Evolutionary conservation across 2,113 vertebrate genomes (phyloP).

Genomic region (Leptosomus discolor): DNA sequence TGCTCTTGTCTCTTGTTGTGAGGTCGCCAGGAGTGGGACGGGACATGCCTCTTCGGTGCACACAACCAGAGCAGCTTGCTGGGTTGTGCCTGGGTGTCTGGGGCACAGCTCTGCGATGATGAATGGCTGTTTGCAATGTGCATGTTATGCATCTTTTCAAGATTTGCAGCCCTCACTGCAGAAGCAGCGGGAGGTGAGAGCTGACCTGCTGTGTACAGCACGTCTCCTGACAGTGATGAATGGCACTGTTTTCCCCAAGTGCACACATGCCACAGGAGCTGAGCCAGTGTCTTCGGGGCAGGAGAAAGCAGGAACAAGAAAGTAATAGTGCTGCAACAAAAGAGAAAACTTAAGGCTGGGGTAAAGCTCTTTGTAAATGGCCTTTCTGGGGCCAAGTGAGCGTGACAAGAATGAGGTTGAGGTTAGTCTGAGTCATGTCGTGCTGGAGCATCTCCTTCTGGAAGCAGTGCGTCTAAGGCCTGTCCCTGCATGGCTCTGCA

Average conservation of each 20-base stretch:
- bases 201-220: conserved; percentile 60
- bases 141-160: conserved; percentile 72
- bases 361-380: neutral
- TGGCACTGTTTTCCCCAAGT: conserved; percentile 7
- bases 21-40: rapidly evolving
- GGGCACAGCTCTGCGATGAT: conserved; percentile 44
- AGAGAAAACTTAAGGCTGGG: neutral
- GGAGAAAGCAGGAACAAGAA: neutral
- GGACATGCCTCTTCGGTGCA: neutral
- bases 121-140: conserved; percentile 67
- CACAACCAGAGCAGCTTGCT: neutral
- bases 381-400: neutral
- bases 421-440: neutral
- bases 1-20: neutral
- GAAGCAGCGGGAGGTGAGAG: conserved; percentile 64
- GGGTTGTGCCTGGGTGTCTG: neutral
- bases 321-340: neutral
- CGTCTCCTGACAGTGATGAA: conserved; percentile 71
- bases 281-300: conserved; percentile 20
- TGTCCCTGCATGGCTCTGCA: neutral
- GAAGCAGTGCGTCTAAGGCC: neutral
- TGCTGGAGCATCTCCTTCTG: neutral
- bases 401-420: neutral
- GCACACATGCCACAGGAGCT: conserved; percentile 21
- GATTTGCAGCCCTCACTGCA: conserved; percentile 56